Evolutionary conservation across 2,888 invertebrate genomes (phyloP), one percentile per base, ranked within the genome.

Genomic region (Parthenolecanium corni): DNA sequence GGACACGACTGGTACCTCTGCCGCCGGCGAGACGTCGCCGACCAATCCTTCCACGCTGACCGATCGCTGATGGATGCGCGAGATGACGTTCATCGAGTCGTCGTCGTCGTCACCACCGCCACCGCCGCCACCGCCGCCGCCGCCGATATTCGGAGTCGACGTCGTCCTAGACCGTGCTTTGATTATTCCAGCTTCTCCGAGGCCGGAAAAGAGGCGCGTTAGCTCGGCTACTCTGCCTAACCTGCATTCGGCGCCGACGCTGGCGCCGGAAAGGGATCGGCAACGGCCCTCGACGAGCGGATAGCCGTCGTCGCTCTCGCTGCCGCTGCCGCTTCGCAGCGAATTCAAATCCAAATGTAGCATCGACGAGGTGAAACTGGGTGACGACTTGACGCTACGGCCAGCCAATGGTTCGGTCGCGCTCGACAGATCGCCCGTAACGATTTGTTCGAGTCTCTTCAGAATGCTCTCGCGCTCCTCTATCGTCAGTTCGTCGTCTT

Each of bases 221-320:
- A 87, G 74, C 44, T 82, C 83, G 64, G 82, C 83, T 0, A 86
- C 86, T 72, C 82, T 80, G 1, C 85, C 85, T 25, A 57, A 54
- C 12, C 40, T 31, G n/a, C 25, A 49, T 38, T 36, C 49, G 21
- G 40, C 49, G n/a, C 49, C 61, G 36, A 6, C 56, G 47, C 47
- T 53, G 44, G 49, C 44, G 31, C 20, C 5, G 53, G 53, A 14
- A 53, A 53, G 38, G 57, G 24, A 9, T 31, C 1, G 49, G 1
- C 16, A 40, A 11, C 5, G 31, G 25, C 0, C 18, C n/a, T n/a
- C n/a, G n/a, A n/a, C n/a, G n/a, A n/a, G n/a, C 12, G 12, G 21
- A 2, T 11, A 9, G 31, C 31, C 4, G 31, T 9, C 31, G 31
- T 31, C 56, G n/a, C 52, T 56, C 9, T 54, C 54, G 5, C 44